These are phyloP conservation scores for Microplitis mediator DNA, from an alignment of 1,140 invertebrate species.

Conservation along the genomic window DNA sequence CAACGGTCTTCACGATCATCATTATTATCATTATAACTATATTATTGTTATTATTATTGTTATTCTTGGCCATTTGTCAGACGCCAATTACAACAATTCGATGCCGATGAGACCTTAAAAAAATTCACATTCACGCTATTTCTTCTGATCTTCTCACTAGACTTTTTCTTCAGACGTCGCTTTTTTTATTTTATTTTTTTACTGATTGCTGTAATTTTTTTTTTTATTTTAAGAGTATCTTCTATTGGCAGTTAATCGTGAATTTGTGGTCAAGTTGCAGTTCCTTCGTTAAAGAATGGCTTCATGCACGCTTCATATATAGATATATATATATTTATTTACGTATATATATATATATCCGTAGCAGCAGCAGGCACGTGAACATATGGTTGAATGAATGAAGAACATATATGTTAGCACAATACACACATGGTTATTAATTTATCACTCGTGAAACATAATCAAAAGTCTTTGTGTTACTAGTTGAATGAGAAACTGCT, in stretches of 20 bases:
- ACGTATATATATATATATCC: background rate
- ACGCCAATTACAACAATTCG: background rate
- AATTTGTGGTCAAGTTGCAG: background rate
- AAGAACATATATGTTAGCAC: slow-evolving; percentile 1
- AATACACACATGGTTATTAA: slow-evolving; percentile 19
- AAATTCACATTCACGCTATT: no score
- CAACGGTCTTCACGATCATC: slow-evolving; percentile 29
- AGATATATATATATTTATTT: no score
- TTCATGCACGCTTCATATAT: background rate
- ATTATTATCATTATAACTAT: slow-evolving; percentile 11
- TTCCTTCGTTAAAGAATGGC: background rate
- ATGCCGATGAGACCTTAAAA: background rate
- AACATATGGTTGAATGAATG: background rate
- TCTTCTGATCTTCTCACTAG: slow-evolving; percentile 2
- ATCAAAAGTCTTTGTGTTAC: background rate
- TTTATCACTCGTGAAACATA: background rate
- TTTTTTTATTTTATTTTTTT: slow-evolving; percentile 18
- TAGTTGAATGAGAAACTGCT: background rate
- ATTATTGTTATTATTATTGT: slow-evolving; percentile 20
- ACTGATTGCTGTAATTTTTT: background rate
- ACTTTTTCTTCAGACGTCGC: background rate
- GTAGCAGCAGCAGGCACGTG: slow-evolving; percentile 12
- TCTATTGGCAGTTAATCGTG: no score
- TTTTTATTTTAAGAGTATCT: no score
- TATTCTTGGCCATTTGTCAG: slow-evolving; percentile 2